A percentile compares a stretch with the other conserved stretches of the same genome.
Conservation (phyloP, 2,113 vertebrate species). For the Maccullochella peelii region DNA sequence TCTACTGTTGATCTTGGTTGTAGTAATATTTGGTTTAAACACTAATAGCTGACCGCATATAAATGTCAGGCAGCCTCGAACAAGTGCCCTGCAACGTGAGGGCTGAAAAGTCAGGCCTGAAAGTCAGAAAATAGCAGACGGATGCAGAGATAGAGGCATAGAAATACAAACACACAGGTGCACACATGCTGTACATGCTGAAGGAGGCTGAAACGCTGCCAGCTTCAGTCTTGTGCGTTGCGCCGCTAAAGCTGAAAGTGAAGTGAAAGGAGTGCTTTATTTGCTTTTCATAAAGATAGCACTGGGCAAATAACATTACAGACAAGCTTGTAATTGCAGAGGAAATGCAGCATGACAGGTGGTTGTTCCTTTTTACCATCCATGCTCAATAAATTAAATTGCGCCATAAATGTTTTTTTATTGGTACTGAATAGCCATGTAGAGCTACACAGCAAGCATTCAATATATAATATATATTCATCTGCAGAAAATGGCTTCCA, state of each 20-base stretch:
- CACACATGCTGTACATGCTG: neutral
- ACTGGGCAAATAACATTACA: constrained; percentile 43
- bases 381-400: constrained; percentile 61
- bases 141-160: constrained; percentile 5
- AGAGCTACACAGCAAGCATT: constrained; percentile 21
- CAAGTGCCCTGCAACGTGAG: constrained; percentile 35
- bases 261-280: constrained; percentile 10
- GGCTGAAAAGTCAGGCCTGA: constrained; percentile 33
- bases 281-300: constrained; percentile 45
- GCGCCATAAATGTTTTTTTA: constrained; percentile 60
- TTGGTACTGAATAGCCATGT: constrained; percentile 42
- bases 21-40: constrained; percentile 77
- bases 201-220: neutral
- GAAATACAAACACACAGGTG: neutral
- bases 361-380: constrained; percentile 30
- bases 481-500: neutral
- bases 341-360: constrained; percentile 70
- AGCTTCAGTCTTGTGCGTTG: neutral
- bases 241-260: neutral
- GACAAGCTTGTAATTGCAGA: constrained; percentile 40
- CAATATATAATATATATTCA: constrained; percentile 12
- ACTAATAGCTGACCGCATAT: constrained; percentile 62
- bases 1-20: constrained; percentile 76
- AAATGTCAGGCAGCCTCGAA: constrained; percentile 71
- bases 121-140: constrained; percentile 40